phyloP scores from a whole-genome alignment of 1,140 invertebrate genomes.

The Ladona fulva region DNA sequence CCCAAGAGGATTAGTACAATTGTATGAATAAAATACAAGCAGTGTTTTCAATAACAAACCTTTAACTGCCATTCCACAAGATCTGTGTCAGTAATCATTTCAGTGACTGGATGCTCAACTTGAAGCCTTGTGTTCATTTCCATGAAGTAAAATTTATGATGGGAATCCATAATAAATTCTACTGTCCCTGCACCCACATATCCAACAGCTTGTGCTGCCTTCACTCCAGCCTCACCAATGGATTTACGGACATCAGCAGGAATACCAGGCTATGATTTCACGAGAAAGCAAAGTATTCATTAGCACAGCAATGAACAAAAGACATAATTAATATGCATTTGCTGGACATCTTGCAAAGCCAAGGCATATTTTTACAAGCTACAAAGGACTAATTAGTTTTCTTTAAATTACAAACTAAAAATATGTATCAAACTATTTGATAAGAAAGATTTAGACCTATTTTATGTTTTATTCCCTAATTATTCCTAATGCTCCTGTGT shows the following conservation, averaged over 20 bases:
- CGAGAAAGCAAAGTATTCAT: too few species aligned
- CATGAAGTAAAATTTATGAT: conserved; percentile 95
- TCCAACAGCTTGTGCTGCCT: conserved; percentile 75
- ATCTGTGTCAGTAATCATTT: conserved; percentile 91
- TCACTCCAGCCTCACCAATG: conserved; percentile 83
- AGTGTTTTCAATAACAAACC: conserved; percentile 30
- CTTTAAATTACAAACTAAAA: too few species aligned
- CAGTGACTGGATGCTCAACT: conserved; percentile 95
- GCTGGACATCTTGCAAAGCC: too few species aligned
- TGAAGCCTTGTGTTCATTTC: conserved; percentile 96
- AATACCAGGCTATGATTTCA: conserved; percentile 57
- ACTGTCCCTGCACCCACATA: conserved; percentile 97
- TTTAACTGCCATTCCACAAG: conserved; percentile 95
- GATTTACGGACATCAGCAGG: conserved; percentile 60
- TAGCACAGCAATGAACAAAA: conserved; percentile 9
- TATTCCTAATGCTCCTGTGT: too few species aligned
- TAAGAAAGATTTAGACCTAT: too few species aligned
- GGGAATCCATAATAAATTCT: conserved; percentile 84
- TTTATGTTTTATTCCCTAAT: too few species aligned
- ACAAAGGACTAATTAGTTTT: too few species aligned
- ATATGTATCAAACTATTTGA: too few species aligned
- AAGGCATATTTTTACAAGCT: too few species aligned
- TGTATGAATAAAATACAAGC: too few species aligned
- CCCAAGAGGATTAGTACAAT: too few species aligned
- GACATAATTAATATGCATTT: too few species aligned